Base-by-base conservation (phyloP, 1,140 invertebrate genomes). In the Drosophila insularis region DNA sequence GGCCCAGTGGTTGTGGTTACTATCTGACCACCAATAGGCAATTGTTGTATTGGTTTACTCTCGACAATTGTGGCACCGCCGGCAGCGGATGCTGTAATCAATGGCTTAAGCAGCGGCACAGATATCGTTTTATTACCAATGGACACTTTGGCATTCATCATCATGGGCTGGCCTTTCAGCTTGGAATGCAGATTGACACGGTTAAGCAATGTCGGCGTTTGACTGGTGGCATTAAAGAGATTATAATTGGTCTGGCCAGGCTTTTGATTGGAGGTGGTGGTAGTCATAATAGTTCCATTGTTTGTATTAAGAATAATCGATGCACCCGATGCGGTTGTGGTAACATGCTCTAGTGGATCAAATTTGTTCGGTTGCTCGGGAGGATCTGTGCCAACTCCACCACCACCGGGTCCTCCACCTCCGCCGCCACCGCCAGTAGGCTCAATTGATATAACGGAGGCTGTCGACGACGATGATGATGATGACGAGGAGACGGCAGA, bases 121-220 rank as follows among this genome's bases (percentile, higher is more conserved):
- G 94, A 94, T 68, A 94, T 94, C 14, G 93, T 94, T 75, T 94
- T 93, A 77, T 94, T 94, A 10, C 93, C 94, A 61, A 94, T 94
- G 2, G 93, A 94, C 13, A 94, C 93, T 21, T 92, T 92, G 39
- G 85, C 74, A 14, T 82, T 90, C 2, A 90, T 80, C 75, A 91
- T 68, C 21, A 91, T 55, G 17, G 78, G 87, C n/a, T 79, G 77
- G 10, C 68, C 76, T 56, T 86, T 89, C 23, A 89, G 61, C 43
- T 84, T 89, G 0, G 80, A 23, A 37, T 84, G 77, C 35, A 89
- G 54, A 40, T 84, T 89, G 31, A 89, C 68, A 4, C 85, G 77
- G 58, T 84, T 89, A 1, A 87, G 56, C 10, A 89, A 14, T 21
- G 84, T 80, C 31, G 84, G 63, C 13, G 68, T 40, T 39, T 54